Evolutionary conservation across 2,888 invertebrate genomes (phyloP), one percentile per base, ranked within the genome.

Genomic region (Polydrusus tereticollis): DNA sequence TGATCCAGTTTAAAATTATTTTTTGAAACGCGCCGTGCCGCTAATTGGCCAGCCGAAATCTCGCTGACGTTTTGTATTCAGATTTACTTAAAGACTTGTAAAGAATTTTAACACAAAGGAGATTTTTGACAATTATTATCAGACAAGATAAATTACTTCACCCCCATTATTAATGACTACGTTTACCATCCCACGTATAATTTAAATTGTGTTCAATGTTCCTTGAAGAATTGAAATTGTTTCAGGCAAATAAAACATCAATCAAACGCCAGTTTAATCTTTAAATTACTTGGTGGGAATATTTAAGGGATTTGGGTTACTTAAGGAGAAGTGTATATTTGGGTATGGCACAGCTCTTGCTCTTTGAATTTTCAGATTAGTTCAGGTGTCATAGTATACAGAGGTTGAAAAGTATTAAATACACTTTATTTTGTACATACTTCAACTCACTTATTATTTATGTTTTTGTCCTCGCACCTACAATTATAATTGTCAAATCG

Each of bases 221-320:
- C 47, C 47, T 21, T 47, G 20, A 47, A 47, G 47, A 47, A 47
- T 47, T 47, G 21, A 47, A 47, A 47, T 47, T 47, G 47, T 47
- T 47, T 47, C 47, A 47, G 47, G 47, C 47, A 47, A 47, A 47
- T 47, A 47, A 47, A 47, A 47, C 47, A 47, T 47, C 47, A 47
- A 47, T 47, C 47, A 47, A 47, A 23, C 16, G 47, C 47, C 21
- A 47, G 47, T 47, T 47, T 47, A 47, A 47, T 47, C 47, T 47
- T 23, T 23, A 47, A 21, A 47, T 47, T 47, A 47, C 47, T 47
- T 23, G 47, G 1, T 8, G 10, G 23, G 47, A 47, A 47, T 47
- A 47, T 47, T 47, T 21, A 21, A 20, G 21, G 47, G 21, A 47
- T 4, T 47, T 47, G n/a, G 16, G 14, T 16, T n/a, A 16, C 41